A percentile compares a stretch with the other conserved stretches of the same genome.
phyloP scores from a whole-genome alignment of 1,140 invertebrate genomes.

The Cyrtorhinus lividipennis region DNA sequence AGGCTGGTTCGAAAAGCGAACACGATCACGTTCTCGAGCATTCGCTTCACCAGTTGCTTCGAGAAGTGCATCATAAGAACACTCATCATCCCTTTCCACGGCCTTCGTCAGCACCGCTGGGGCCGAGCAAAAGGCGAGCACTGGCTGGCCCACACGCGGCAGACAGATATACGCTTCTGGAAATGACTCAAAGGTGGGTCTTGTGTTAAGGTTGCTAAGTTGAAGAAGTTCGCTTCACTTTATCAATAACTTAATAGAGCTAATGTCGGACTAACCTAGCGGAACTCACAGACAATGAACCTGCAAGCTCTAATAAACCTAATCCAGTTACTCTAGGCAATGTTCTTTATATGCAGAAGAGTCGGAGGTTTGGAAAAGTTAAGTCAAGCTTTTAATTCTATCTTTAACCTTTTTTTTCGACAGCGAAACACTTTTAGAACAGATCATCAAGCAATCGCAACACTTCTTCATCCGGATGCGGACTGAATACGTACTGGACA shows the following conservation, averaged over 20 bases:
- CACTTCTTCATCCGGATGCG: slow-evolving; percentile 83
- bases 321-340: too few relatives aligned
- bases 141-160: slow-evolving; percentile 79
- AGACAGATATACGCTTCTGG: slow-evolving; percentile 68
- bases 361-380: background rate
- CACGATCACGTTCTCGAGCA: slow-evolving; percentile 94
- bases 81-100: slow-evolving; percentile 88
- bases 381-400: background rate
- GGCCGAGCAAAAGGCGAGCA: slow-evolving; percentile 74
- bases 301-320: too few relatives aligned
- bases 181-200: slow-evolving; percentile 70
- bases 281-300: too few relatives aligned
- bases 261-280: too few relatives aligned
- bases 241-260: too few relatives aligned
- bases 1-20: slow-evolving; percentile 48
- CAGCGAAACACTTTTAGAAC: slow-evolving; percentile 75
- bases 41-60: slow-evolving; percentile 80
- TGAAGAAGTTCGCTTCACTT: too few relatives aligned
- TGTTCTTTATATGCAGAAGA: background rate
- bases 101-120: slow-evolving; percentile 79
- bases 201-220: too few relatives aligned
- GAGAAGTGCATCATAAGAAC: slow-evolving; percentile 83
- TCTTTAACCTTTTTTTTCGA: slow-evolving; percentile 11
- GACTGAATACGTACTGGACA: slow-evolving; percentile 86
- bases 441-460: slow-evolving; percentile 91